Evolutionary conservation across 2,113 vertebrate species (phyloP), one percentile per base, ranked within the genome.

Genomic region (Perca flavescens): DNA sequence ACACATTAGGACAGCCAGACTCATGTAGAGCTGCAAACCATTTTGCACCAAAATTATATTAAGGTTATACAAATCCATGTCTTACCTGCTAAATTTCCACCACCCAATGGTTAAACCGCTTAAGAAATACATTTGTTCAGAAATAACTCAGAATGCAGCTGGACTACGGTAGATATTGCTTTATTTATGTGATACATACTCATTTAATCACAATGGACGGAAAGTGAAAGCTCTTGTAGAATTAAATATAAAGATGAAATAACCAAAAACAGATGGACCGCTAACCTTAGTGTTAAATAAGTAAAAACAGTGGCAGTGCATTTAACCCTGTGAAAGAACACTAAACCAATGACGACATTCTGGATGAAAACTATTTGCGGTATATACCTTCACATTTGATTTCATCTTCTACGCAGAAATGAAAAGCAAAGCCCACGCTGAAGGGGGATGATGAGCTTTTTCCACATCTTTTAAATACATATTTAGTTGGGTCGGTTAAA

Each of bases 391-490:
- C 64, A 84, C 64, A 89, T 82, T 90, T 93, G 82, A 90, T 94
- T 94, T 93, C 84, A 93, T 91, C 91, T 91, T 89, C 69, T 62
- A 25, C 69, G 63, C 40, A 47, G 68, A 93, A 92, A 84, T 85
- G 79, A 91, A 94, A 94, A 83, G 82, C 63, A 46, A 82, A 62
- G 68, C 77, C 60, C 64, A 78, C 1, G 6, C 53, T 57, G 31
- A 58, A 22, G 31, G 34, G 77, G 65, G 81, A 80, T 77, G 84
- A 90, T 88, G 90, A 92, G 87, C 87, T 80, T 86, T 93, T 92
- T 91, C 84, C 92, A 91, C 87, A 89, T 90, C 84, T 88, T 88
- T 80, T 75, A 86, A 88, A 93, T 87, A 93, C 84, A 87, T 92
- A 94, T 94, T 94, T 92, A 91, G 90, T 93, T 50, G 81, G 76